Percentiles rank a stretch among this genome's conserved stretches.
These are phyloP conservation scores for Chaetophractus vellerosus DNA, from an alignment of 2,797 vertebrate species.

Conservation along the genomic window DNA sequence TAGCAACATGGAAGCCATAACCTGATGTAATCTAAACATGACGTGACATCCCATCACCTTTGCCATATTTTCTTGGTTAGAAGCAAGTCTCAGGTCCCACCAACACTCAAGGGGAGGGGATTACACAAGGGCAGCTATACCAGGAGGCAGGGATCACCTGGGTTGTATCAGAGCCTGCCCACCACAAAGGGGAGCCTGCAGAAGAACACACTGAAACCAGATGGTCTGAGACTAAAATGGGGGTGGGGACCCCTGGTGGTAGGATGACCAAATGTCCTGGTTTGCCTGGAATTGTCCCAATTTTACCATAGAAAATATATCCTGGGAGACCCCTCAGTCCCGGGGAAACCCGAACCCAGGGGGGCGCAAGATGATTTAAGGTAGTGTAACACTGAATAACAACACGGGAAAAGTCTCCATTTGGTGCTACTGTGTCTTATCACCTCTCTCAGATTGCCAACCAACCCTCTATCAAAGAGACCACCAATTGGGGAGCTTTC, in stretches of 20 bases:
- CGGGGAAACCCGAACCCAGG: not conserved
- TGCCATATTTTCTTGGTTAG: not conserved
- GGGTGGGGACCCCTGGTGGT: not conserved
- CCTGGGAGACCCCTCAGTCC: not conserved
- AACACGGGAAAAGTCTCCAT: not conserved
- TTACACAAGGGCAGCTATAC: not conserved
- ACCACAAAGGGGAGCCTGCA: not conserved
- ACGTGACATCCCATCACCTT: not conserved
- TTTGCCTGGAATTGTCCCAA: not conserved
- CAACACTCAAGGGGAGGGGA: not conserved
- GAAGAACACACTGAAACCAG: not conserved
- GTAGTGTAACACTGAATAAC: not conserved
- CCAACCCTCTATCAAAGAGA: not conserved
- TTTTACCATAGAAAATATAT: not conserved
- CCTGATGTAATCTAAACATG: not conserved
- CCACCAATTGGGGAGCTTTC: too few species aligned
- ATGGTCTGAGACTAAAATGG: not conserved
- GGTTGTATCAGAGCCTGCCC: not conserved
- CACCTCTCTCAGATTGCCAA: not conserved
- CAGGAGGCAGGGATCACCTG: not conserved
- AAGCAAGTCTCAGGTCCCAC: not conserved
- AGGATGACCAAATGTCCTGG: not conserved
- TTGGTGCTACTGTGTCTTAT: not conserved
- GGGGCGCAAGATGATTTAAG: not conserved
- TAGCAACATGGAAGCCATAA: not conserved